phyloP scores from a whole-genome alignment of 2,888 invertebrate genomes.

The Drosophila nr. perissopoda region DNA sequence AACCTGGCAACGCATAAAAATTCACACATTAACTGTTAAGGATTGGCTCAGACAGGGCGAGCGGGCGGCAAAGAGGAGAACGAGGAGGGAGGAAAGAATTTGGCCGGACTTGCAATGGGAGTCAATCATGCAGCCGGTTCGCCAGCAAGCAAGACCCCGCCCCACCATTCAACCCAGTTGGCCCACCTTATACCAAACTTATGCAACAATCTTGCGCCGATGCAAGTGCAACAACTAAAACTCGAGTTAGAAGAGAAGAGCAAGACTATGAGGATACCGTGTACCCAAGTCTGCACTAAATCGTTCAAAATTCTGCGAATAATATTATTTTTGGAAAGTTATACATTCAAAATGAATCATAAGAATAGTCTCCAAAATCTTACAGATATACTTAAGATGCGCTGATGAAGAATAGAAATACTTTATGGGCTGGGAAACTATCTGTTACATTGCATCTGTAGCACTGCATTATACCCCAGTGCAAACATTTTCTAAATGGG shows the following conservation, averaged over 20 bases:
- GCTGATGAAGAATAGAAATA: neutral
- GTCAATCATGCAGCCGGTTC: constrained; percentile 72
- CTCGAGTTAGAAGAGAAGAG: neutral
- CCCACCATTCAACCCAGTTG: constrained; percentile 17
- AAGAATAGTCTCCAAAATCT: neutral
- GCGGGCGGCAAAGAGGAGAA: constrained; percentile 7
- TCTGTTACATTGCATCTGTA: neutral
- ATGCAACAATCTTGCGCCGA: constrained; percentile 74
- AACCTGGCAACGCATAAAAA: constrained; percentile 80
- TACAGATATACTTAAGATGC: neutral
- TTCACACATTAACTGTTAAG: constrained; percentile 80
- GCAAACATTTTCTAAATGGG: neutral
- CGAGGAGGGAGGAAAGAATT: constrained; percentile 35
- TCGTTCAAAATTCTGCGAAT: neutral
- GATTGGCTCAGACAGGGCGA: constrained; percentile 43
- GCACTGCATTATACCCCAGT: neutral
- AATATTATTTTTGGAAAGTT: neutral
- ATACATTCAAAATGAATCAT: neutral
- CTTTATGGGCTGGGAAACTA: neutral
- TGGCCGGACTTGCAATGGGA: constrained; percentile 59
- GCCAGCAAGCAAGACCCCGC: constrained; percentile 17
- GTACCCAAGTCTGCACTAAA: neutral
- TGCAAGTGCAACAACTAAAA: constrained; percentile 76
- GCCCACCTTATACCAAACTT: constrained; percentile 67
- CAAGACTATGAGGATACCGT: constrained; percentile 3